Evolutionary conservation across 2,113 vertebrate genomes (phyloP).

Genomic region (Alethe diademata): DNA sequence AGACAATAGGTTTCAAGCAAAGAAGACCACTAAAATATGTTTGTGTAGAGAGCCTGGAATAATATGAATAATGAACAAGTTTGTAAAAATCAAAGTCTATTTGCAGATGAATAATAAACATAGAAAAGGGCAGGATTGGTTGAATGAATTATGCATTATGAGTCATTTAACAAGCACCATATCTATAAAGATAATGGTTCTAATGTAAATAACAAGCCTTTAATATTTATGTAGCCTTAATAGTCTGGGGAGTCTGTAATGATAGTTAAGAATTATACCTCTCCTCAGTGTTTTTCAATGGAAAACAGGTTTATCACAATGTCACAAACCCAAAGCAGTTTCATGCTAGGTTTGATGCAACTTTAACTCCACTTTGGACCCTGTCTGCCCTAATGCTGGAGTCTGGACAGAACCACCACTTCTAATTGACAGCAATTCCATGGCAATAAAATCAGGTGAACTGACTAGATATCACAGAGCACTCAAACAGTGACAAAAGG

Average conservation of each 20-base stretch:
- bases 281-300: background rate
- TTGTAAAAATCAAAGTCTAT: slow-evolving; percentile 50
- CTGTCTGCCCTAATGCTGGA: background rate
- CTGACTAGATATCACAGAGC: background rate
- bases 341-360: background rate
- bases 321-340: background rate
- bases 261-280: background rate
- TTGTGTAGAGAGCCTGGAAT: background rate
- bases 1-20: slow-evolving; percentile 9
- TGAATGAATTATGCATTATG: slow-evolving; percentile 51
- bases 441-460: background rate
- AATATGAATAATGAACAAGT: slow-evolving; percentile 49
- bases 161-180: slow-evolving; percentile 12
- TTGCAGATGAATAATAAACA: slow-evolving; percentile 46
- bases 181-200: slow-evolving; percentile 49
- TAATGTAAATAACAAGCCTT: slow-evolving; percentile 48
- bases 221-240: slow-evolving; percentile 51
- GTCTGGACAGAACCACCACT: background rate
- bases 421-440: background rate
- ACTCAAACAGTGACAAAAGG: background rate
- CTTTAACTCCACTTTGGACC: background rate
- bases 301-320: background rate
- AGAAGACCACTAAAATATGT: background rate
- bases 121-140: slow-evolving; percentile 8
- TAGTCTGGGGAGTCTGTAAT: slow-evolving; percentile 1